phyloP scores from a whole-genome alignment of 2,113 vertebrate species.

The Ageneiosus marmoratus region DNA sequence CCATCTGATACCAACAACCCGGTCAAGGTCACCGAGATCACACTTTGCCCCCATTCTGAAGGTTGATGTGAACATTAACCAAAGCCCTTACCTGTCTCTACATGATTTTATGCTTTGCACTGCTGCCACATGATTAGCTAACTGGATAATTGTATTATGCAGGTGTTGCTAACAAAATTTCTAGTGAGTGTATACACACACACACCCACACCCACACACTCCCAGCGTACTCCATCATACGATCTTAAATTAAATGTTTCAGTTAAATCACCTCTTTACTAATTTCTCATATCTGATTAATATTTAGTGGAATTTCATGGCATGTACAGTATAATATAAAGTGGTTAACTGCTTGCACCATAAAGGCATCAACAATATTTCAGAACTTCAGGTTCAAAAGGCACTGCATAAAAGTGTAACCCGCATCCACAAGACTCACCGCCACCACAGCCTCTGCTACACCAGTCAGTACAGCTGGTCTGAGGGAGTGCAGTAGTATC shows the following conservation, averaged over 20 bases:
- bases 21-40: not conserved
- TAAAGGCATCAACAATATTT: not conserved
- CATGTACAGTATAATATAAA: not conserved
- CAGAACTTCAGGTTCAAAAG: not conserved
- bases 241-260: not conserved
- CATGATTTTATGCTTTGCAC: not conserved
- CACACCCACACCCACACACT: not conserved
- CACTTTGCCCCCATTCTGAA: not conserved
- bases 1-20: not conserved
- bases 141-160: not conserved
- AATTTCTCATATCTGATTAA: not conserved
- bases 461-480: slow-evolving; percentile 95
- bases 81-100: not conserved
- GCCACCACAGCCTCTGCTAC: slow-evolving; percentile 95
- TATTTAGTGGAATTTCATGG: not conserved
- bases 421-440: slow-evolving; percentile 85
- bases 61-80: not conserved
- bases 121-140: not conserved
- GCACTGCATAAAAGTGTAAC: not conserved
- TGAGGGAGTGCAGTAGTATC: slow-evolving; percentile 93
- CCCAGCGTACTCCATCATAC: not conserved
- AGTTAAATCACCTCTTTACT: not conserved
- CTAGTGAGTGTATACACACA: not conserved
- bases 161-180: not conserved
- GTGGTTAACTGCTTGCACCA: not conserved